Evolutionary conservation across 2,113 vertebrate genomes (phyloP).

Genomic region (Tapirus terrestris): DNA sequence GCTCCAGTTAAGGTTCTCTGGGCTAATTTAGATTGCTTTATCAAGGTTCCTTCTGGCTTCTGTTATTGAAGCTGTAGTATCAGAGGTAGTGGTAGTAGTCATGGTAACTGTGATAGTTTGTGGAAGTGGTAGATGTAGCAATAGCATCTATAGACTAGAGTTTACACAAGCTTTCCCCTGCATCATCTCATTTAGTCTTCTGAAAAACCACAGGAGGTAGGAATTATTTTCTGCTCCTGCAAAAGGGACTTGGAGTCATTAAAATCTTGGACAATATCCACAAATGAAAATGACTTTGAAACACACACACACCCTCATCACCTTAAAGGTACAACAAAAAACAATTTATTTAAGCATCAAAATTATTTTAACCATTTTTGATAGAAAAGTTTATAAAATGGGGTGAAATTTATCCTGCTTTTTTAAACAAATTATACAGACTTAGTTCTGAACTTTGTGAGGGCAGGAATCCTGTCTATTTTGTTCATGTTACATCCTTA

Average conservation of each 20-base stretch:
- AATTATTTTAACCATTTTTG: neutral
- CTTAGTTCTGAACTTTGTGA: neutral
- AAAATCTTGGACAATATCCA: neutral
- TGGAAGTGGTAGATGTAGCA: neutral
- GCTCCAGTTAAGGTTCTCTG: neutral
- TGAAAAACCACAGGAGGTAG: neutral
- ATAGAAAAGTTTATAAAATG: conserved; percentile 3
- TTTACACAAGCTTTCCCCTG: neutral
- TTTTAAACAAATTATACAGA: neutral
- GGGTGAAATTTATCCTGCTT: neutral
- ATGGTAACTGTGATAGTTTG: neutral
- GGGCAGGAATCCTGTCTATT: neutral
- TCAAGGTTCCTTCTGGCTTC: neutral
- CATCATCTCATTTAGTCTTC: neutral
- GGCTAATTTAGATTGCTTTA: neutral
- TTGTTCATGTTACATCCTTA: neutral
- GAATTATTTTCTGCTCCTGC: neutral
- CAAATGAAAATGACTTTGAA: neutral
- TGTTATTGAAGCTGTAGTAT: neutral
- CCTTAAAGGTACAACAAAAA: neutral
- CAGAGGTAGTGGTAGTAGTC: neutral
- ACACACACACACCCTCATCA: neutral
- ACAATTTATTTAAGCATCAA: neutral
- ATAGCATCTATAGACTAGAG: neutral
- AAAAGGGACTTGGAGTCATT: neutral